Conservation (phyloP, 2,797 vertebrate genomes). For the Manis pentadactyla region DNA sequence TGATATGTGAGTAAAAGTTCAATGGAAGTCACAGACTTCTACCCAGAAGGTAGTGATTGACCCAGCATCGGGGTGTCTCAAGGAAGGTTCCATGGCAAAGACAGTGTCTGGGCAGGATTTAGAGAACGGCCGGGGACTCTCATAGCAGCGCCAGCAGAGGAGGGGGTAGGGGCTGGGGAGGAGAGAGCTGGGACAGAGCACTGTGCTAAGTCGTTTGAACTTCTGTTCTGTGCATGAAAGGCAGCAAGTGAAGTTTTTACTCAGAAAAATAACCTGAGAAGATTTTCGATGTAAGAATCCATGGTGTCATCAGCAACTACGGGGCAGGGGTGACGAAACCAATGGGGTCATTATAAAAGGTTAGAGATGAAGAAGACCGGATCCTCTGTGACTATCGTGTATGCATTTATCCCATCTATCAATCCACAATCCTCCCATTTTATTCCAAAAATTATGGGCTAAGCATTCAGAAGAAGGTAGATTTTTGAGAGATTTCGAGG, state of each 20-base stretch:
- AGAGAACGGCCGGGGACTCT: background rate
- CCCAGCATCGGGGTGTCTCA: background rate
- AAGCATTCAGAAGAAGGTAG: background rate
- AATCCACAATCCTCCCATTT: background rate
- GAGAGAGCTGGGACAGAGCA: background rate
- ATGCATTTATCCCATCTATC: background rate
- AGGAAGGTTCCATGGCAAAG: background rate
- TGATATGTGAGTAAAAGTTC: background rate
- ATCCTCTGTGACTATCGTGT: background rate
- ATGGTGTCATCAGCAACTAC: background rate
- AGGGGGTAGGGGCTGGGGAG: accelerated
- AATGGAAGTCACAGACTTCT: background rate
- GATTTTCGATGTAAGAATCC: background rate
- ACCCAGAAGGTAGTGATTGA: background rate
- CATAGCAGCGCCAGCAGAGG: background rate
- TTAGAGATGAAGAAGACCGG: too few species aligned
- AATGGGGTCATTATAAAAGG: background rate
- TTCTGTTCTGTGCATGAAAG: background rate
- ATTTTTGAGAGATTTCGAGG: background rate
- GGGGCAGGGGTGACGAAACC: background rate
- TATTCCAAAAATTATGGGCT: background rate
- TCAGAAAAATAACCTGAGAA: background rate
- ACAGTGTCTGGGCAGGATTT: background rate
- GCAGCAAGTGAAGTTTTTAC: background rate
- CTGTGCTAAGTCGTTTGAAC: background rate